Percentiles rank a stretch among this genome's conserved stretches.
These are phyloP conservation scores for Labrus mixtus DNA, from an alignment of 2,113 vertebrate species.

Conservation along the genomic window DNA sequence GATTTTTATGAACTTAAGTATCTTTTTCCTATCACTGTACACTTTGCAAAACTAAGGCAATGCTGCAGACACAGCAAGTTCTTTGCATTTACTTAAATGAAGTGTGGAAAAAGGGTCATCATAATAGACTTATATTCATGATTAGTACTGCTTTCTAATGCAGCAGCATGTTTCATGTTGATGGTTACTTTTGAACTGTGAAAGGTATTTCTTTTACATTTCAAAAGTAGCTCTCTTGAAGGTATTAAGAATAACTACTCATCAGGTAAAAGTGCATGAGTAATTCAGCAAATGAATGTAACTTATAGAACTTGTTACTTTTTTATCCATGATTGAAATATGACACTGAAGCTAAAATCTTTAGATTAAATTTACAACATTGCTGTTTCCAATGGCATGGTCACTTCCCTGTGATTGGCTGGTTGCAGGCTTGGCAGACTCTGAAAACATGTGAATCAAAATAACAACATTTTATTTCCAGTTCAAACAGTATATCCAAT, in stretches of 20 bases:
- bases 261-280: no score
- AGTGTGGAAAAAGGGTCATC: neutral
- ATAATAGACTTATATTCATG: neutral
- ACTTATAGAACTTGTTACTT: neutral
- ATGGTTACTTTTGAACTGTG: no score
- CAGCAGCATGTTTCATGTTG: neutral
- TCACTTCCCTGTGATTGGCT: neutral
- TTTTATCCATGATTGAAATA: neutral
- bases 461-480: no score
- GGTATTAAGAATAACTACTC: no score
- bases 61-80: no score
- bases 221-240: no score
- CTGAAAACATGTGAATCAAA: no score
- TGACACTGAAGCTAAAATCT: neutral
- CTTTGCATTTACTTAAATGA: neutral
- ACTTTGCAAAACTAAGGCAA: no score
- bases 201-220: no score
- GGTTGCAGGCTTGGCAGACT: neutral
- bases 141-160: neutral
- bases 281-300: neutral
- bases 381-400: no score
- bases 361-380: neutral
- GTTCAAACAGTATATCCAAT: neutral
- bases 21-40: conserved; percentile 16
- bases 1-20: neutral